Percentiles rank a stretch among this genome's conserved stretches.
Conservation (phyloP, 2,888 invertebrate species). For the Morinoia aosen region DNA sequence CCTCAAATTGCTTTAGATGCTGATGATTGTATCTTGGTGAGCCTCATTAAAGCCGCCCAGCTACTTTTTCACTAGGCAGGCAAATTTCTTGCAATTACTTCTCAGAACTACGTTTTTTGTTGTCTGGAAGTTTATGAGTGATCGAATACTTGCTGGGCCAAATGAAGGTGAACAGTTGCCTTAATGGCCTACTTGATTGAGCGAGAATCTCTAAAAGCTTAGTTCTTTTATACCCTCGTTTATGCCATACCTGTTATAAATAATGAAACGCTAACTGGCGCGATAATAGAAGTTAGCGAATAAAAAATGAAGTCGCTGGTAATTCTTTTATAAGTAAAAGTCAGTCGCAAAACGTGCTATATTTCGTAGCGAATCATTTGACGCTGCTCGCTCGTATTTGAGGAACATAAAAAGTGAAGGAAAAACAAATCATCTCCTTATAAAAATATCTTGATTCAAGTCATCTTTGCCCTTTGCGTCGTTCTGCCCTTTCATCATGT, state of each 20-base stretch:
- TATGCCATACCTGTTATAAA: not conserved
- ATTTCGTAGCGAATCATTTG: not conserved
- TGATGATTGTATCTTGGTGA: not conserved
- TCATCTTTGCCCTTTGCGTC: not conserved
- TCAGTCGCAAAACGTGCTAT: not conserved
- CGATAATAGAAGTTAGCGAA: no score
- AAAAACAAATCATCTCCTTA: not conserved
- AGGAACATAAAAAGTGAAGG: not conserved
- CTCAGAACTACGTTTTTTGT: slow-evolving; percentile 24
- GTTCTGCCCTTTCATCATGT: no score
- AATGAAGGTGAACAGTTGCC: not conserved
- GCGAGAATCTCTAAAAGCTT: not conserved
- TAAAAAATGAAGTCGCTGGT: no score
- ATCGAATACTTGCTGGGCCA: slow-evolving; percentile 1
- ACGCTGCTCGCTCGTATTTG: not conserved
- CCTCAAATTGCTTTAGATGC: not conserved
- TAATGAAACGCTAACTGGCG: not conserved
- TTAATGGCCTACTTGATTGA: not conserved
- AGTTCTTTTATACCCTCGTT: not conserved
- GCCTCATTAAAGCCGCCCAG: not conserved
- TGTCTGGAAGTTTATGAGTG: not conserved
- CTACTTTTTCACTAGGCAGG: not conserved
- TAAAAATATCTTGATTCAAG: not conserved
- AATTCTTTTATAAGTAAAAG: not conserved
- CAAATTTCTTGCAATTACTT: slow-evolving; percentile 3